Evolutionary conservation across 2,113 vertebrate genomes (phyloP), one percentile per base, ranked within the genome.

Genomic region (Atractosteus spatula): DNA sequence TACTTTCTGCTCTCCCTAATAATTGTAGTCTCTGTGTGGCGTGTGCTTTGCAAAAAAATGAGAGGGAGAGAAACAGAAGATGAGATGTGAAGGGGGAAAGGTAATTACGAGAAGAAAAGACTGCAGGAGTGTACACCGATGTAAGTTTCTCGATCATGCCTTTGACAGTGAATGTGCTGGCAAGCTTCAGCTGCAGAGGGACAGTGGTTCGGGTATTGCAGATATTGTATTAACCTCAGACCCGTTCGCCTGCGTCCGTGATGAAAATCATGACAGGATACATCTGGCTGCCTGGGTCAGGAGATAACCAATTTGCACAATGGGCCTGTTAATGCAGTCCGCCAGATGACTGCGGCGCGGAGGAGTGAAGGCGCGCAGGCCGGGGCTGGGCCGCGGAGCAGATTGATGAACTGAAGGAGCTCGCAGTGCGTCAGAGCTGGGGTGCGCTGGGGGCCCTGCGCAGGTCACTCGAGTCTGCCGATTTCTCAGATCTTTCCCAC

Each of bases 161-260:
- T n/a, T 42, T 72, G 62, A 43, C 10, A 55, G 8, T 17, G 65
- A 55, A 55, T 17, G 8, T 42, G 41, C 14, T 59, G 5, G 13
- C 14, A 3, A 59, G 57, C 4, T 14, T 41, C 43, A 16, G 13
- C 10, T 41, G 43, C 16, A 62, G 29, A 41, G 10, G 41, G 51
- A 55, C n/a, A 55, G 42, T 44, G 14, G 71, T 6, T 73, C 41
- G 41, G 41, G 12, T 56, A 45, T 72, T n/a, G 29, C 7, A 56
- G 66, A 57, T 65, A 42, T 73, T 47, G 41, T 29, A 73, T 68
- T 54, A 68, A 68, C 44, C 71, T 51, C 17, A 57, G 43, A 16
- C 71, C 63, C 0, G 29, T 57, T 68, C 14, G 12, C 62, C 64
- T 62, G n/a, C 51, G 65, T 68, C 71, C 55, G 8, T 13, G 56